phyloP scores from a whole-genome alignment of 2,113 vertebrate genomes.

The Oreochromis niloticus region DNA sequence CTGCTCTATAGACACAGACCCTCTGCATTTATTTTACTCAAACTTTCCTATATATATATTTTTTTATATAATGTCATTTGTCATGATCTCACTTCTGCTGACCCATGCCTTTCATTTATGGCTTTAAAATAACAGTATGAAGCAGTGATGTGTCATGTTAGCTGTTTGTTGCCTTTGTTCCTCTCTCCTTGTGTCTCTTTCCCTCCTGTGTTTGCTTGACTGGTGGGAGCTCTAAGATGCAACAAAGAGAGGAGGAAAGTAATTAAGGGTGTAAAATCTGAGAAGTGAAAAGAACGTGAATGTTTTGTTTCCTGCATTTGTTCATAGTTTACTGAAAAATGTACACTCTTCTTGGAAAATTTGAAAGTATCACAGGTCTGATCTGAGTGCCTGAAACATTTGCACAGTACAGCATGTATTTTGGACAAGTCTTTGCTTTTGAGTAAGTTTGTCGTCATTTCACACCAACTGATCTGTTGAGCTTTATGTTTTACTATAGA shows the following conservation, averaged over 20 bases:
- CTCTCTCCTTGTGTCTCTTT: too few species aligned
- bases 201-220: not conserved
- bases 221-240: accelerated
- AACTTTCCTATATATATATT: not conserved
- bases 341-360: accelerated
- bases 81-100: not conserved
- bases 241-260: not conserved
- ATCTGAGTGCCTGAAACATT: not conserved
- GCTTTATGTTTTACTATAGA: not conserved
- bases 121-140: not conserved
- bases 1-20: not conserved
- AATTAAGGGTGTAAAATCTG: not conserved
- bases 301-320: not conserved
- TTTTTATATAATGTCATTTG: not conserved
- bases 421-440: not conserved
- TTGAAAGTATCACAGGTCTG: accelerated
- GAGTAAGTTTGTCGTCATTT: not conserved
- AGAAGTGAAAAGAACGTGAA: accelerated
- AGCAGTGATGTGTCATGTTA: not conserved
- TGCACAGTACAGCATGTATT: not conserved
- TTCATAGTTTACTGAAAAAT: not conserved
- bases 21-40: not conserved
- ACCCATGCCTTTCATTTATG: accelerated
- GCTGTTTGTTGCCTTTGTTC: not conserved
- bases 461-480: not conserved